Evolutionary conservation across 2,113 vertebrate species (phyloP).

Genomic region (Chloropsis cyanopogon): DNA sequence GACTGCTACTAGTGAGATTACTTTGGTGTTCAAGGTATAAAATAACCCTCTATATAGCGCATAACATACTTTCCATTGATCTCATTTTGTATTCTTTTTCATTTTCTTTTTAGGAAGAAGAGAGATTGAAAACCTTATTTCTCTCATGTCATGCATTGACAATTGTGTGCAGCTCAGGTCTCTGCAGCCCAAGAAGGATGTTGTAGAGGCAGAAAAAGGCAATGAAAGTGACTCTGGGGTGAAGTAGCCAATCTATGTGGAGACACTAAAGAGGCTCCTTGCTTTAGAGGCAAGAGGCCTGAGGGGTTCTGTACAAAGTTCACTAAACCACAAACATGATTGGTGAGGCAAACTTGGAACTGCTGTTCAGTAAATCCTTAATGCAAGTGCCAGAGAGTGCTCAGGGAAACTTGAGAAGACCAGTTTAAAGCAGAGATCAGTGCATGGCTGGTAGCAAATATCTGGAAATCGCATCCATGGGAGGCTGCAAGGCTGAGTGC

Average conservation of each 20-base stretch:
- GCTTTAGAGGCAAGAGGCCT: background rate
- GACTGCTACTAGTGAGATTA: background rate
- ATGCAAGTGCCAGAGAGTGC: background rate
- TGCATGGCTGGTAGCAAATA: background rate
- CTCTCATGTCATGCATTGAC: background rate
- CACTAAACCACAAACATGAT: background rate
- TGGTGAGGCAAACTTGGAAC: background rate
- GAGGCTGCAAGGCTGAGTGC: background rate
- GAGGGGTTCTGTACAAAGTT: background rate
- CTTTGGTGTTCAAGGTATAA: background rate
- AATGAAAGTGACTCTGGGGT: background rate
- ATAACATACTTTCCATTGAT: background rate
- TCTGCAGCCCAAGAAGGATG: background rate
- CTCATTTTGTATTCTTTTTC: background rate
- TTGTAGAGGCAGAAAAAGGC: background rate
- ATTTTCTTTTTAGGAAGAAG: background rate
- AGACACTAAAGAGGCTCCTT: background rate
- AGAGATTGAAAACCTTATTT: background rate
- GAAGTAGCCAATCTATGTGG: background rate
- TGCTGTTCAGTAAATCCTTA: background rate
- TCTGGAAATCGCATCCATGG: fast-evolving
- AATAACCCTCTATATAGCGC: background rate
- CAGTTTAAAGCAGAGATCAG: background rate
- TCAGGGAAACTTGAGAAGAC: background rate
- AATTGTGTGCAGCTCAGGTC: background rate